Conservation (phyloP, 2,113 vertebrate species). For the Sigmodon hispidus region DNA sequence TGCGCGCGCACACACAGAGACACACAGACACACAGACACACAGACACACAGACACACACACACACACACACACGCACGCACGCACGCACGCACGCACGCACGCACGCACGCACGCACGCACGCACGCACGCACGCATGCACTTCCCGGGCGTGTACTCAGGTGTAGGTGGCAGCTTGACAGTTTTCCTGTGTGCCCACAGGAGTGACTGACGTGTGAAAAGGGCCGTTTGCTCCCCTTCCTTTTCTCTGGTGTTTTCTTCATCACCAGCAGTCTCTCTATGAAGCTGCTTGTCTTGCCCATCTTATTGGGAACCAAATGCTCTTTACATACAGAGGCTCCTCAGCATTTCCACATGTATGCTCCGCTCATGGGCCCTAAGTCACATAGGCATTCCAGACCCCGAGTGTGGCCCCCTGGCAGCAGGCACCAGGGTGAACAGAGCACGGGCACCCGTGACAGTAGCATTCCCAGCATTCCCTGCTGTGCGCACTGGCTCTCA, state of each 20-base stretch:
- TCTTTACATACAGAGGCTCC: constrained; percentile 1
- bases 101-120: too few species aligned
- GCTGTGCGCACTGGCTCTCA: fast-evolving
- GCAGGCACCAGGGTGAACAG: not conserved
- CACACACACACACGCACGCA: not conserved
- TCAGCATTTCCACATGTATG: fast-evolving
- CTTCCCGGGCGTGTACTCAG: not conserved
- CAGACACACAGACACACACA: too few species aligned
- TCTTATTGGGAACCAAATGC: not conserved
- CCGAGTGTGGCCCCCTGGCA: not conserved
- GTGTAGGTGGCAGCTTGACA: not conserved
- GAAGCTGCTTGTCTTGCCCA: not conserved
- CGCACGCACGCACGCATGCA: not conserved
- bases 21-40: too few species aligned
- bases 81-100: too few species aligned
- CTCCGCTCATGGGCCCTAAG: not conserved
- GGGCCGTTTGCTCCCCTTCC: not conserved
- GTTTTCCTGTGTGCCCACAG: not conserved
- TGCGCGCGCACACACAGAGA: not conserved
- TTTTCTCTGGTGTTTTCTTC: not conserved
- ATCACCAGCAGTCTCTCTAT: not conserved
- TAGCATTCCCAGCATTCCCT: fast-evolving
- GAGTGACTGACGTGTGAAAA: not conserved
- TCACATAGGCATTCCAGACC: not conserved
- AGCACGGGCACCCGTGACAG: fast-evolving